Evolutionary conservation across 2,113 vertebrate species (phyloP), one percentile per base, ranked within the genome.

Genomic region (Cebus imitator): DNA sequence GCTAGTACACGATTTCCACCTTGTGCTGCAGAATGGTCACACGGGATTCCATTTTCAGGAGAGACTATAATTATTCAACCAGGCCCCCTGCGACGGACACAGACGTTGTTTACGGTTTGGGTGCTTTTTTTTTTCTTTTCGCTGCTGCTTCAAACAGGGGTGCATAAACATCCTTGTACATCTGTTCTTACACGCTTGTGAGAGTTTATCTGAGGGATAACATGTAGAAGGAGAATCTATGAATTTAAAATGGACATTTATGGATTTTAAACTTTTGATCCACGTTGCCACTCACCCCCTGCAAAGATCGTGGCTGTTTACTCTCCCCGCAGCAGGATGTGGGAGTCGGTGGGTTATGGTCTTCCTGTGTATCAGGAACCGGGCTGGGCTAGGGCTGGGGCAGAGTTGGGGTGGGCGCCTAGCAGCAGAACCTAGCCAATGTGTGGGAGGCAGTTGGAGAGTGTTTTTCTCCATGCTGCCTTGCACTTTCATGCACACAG

Each of bases 191-290:
- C 25, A 43, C 0, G 3, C 40, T 18, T 73, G 61, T 90, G 75
- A 80, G 93, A 48, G 40, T 64, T 96, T 16, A 45, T 68, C 79
- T 72, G 64, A 50, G 48, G 80, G 73, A 23, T 2, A 32, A 52
- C 55, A 55, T 30, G 45, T 37, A 37, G 72, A 48, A 58, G 45
- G 85, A 87, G 35, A 72, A 58, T 37, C 23, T 43, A 25, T 82
- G 73, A 85, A 76, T 96, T 79, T 92, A 20, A 92, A 79, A 40
- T 50, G 27, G 78, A 66, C 16, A 66, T 85, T 72, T 79, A 35
- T 61, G 68, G 84, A 87, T 83, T 95, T 90, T 64, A 72, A 23
- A 52, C 43, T 50, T 92, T 14, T 57, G 88, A 40, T 84, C 14
- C 13, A 5, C 0, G 1, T 30, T 57, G 70, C 70, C 40, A 45